Evolutionary conservation across 2,797 vertebrate genomes (phyloP), one percentile per base, ranked within the genome.

Genomic region (Pachyuromys duprasi): DNA sequence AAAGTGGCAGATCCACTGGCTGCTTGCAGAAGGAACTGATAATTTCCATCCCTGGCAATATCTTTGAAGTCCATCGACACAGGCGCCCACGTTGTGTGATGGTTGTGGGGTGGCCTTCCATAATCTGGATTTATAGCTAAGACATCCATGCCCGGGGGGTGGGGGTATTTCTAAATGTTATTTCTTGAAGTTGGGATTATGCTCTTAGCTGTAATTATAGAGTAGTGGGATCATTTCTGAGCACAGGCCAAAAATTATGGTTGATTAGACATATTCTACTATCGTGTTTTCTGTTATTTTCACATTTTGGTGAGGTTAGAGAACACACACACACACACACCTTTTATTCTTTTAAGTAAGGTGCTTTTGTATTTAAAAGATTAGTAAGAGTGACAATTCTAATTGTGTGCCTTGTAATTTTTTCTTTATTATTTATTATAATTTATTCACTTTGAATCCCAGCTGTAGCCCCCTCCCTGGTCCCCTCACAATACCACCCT

Each of bases 31-130:
- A 97, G 88, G 92, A 98, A 79, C 45, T 60, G 62, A 97, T 94
- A 97, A 97, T 90, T 83, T 96, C 91, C 76, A 89, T 93, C 62
- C 97, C 96, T 97, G 95, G 93, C 92, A 94, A 42, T 98, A 98
- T 98, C 97, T 98, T 81, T 95, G 96, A 75, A 92, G 97, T 98
- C 97, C 96, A 98, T 98, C 95, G 63, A 91, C 97, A 98, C 63
- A 97, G 96, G 93, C 62, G 78, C 76, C 62, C 89, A 95, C 15
- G 0, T 83, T 72, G 26, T 96, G 95, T 95, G 90, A 97, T 92
- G 94, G 82, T 96, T 90, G 83, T 76, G 67, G 92, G 93, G 94
- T 95, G 83, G 97, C 86, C 91, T 97, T 95, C 31, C 0, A 94
- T 97, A 97, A 96, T 81, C 94, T 95, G 95, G 94, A 97, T 95